Evolutionary conservation across 64 coral and sea anemone genomes (phyloP).

Genomic region (Anthopleura sola): DNA sequence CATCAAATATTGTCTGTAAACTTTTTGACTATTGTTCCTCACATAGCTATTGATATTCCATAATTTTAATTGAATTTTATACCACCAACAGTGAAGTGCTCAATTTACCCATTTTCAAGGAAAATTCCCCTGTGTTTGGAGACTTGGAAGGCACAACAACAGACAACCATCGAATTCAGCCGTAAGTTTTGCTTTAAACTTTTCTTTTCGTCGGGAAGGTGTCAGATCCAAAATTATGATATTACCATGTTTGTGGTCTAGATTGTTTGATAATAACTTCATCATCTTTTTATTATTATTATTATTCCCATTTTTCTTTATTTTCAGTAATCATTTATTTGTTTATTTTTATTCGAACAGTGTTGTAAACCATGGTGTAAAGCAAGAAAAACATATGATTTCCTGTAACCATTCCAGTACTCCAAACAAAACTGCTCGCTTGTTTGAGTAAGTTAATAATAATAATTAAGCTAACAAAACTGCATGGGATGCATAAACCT

Average conservation of each 20-base stretch:
- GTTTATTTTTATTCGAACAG: background rate
- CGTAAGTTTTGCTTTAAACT: background rate
- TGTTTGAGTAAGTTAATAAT: background rate
- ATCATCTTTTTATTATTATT: no score
- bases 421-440: constrained; percentile 1
- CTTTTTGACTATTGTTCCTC: no score
- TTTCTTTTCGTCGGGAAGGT: background rate
- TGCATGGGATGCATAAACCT: background rate
- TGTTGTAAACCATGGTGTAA: constrained; percentile 10
- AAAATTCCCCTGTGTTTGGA: constrained; percentile 39
- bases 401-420: constrained; percentile 17
- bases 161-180: background rate
- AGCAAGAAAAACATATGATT: constrained; percentile 18
- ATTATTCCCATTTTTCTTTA: no score
- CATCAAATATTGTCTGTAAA: no score
- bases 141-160: constrained; percentile 4
- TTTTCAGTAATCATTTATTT: background rate
- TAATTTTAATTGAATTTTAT: background rate
- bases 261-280: no score
- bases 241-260: no score
- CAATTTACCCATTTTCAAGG: constrained; percentile 63
- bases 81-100: constrained; percentile 38
- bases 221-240: no score
- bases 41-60: no score
- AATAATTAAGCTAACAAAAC: no score